Evolutionary conservation across 2,888 invertebrate species (phyloP).

Genomic region (Rhyacophila evoluta): DNA sequence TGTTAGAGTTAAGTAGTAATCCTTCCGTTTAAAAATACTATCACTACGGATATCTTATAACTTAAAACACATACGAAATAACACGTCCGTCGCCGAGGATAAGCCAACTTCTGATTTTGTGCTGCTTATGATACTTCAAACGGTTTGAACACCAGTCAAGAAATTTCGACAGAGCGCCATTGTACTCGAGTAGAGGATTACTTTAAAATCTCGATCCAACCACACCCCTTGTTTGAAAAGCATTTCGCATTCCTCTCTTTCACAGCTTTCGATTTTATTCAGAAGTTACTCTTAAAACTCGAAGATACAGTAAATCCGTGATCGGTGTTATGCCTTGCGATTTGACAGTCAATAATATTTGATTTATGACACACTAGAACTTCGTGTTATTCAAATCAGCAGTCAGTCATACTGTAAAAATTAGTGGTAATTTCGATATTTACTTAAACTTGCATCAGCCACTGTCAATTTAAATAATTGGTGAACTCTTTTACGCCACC

Average conservation of each 20-base stretch:
- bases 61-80: slow-evolving; percentile 30
- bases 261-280: neutral
- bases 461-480: neutral
- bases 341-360: slow-evolving; percentile 24
- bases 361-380: neutral
- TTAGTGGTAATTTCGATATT: too few relatives aligned
- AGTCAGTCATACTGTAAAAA: neutral
- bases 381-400: neutral
- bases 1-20: slow-evolving; percentile 44
- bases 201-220: slow-evolving; percentile 40
- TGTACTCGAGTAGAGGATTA: slow-evolving; percentile 38
- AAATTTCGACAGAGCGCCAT: slow-evolving; percentile 42
- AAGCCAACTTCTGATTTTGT: neutral
- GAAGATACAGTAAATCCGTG: neutral
- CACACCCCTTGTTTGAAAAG: slow-evolving; percentile 41
- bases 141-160: slow-evolving; percentile 8
- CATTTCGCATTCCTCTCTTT: neutral
- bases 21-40: slow-evolving; percentile 35
- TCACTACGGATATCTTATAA: slow-evolving; percentile 37
- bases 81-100: neutral
- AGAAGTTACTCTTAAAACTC: neutral
- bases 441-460: neutral
- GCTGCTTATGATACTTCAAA: slow-evolving; percentile 26
- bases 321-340: neutral
- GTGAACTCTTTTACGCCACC: neutral